Percentiles rank a stretch among this genome's conserved stretches.
These are phyloP conservation scores for Arge pagana DNA, from an alignment of 2,888 invertebrate genomes.

Conservation along the genomic window DNA sequence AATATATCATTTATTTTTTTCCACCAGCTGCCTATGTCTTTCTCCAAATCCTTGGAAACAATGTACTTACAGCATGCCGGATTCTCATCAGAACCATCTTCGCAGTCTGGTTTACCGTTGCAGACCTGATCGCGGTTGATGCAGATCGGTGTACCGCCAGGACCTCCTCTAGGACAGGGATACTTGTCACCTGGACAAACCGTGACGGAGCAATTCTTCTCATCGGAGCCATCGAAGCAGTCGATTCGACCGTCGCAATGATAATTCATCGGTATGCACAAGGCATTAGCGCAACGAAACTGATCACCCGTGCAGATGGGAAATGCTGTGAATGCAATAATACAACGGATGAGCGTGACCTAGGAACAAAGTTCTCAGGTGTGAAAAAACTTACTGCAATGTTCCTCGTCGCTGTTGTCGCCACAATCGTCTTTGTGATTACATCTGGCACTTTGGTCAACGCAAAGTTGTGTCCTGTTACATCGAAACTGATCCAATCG, in stretches of 20 bases:
- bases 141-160: slow-evolving; percentile 79
- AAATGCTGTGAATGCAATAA: slow-evolving; percentile 77
- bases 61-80: slow-evolving; percentile 81
- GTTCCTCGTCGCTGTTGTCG: slow-evolving; percentile 89
- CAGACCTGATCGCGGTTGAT: slow-evolving; percentile 87
- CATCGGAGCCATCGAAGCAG: slow-evolving; percentile 90
- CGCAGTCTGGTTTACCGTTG: slow-evolving; percentile 89
- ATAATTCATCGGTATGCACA: slow-evolving; percentile 88
- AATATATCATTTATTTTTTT: background rate
- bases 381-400: slow-evolving; percentile 74
- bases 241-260: slow-evolving; percentile 88
- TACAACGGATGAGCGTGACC: background rate
- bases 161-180: slow-evolving; percentile 79
- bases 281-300: slow-evolving; percentile 89
- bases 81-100: slow-evolving; percentile 89
- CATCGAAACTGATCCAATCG: slow-evolving; percentile 86
- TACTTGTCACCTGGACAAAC: slow-evolving; percentile 91
- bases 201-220: slow-evolving; percentile 83
- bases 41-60: background rate
- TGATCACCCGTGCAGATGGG: slow-evolving; percentile 87
- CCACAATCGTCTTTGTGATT: slow-evolving; percentile 91
- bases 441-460: slow-evolving; percentile 76
- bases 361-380: background rate
- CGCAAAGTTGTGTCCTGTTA: slow-evolving; percentile 78
- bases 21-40: background rate